Conservation (phyloP, 2,797 vertebrate species). For the Anguilla megastoma region DNA sequence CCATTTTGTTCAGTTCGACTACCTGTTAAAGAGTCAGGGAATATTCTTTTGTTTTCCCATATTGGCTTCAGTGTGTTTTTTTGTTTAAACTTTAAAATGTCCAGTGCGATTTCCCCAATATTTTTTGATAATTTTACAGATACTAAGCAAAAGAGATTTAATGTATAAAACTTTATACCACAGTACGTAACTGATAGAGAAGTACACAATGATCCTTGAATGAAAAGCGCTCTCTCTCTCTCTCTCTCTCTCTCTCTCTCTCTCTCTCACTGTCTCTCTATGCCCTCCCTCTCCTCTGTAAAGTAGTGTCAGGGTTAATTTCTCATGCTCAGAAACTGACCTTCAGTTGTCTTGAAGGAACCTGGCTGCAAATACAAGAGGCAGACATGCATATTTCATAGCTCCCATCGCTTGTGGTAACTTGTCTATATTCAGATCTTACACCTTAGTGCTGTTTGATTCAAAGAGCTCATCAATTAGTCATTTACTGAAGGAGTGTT, state of each 20-base stretch:
- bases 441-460: conserved; percentile 39
- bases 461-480: conserved; percentile 42
- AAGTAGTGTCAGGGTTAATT: background rate
- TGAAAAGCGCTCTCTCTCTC: background rate
- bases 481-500: conserved; percentile 34
- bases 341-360: conserved; percentile 1
- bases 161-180: background rate
- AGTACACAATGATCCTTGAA: background rate
- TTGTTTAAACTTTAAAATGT: background rate
- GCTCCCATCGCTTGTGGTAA: conserved; percentile 30
- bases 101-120: background rate
- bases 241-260: too few species aligned
- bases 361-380: background rate
- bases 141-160: background rate
- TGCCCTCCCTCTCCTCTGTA: background rate
- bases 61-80: too few species aligned
- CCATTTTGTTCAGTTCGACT: too few species aligned
- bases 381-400: conserved; percentile 32
- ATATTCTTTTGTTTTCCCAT: too few species aligned
- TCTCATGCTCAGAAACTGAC: conserved; percentile 14
- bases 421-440: conserved; percentile 31
- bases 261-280: too few species aligned
- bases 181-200: background rate
- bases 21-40: too few species aligned
- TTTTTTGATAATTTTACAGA: background rate